Evolutionary conservation across 2,113 vertebrate genomes (phyloP), one percentile per base, ranked within the genome.

Genomic region (Emydocephalus ijimae): DNA sequence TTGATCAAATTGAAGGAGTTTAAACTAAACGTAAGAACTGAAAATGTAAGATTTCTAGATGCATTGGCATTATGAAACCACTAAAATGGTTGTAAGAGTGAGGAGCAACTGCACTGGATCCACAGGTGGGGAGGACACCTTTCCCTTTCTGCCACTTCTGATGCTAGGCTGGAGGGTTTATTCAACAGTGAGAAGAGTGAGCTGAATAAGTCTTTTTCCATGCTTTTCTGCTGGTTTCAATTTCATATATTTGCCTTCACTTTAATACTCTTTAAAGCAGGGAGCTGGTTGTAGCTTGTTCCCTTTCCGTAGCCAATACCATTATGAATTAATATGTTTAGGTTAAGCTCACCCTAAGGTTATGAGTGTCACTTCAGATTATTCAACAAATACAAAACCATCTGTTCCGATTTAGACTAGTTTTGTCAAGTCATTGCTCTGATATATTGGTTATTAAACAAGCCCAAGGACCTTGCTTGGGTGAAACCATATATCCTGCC

Each of bases 401-500:
- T 89, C 39, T 93, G 93, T 94, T 88, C 92, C 8, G 29, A 52
- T 48, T 92, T 52, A 48, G 39, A 15, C 55, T 14, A 29, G n/a
- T 90, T 87, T 95, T 93, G 20, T 34, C 20, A 12, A 90, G 88
- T 52, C 21, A 54, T 55, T 8, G 18, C n/a, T 57, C 34, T 7
- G 61, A 24, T 54, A 29, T 69, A 7, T 91, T 21, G 55, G 52
- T 48, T 43, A 87, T 29, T 7, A 54, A 94, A 74, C 43, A 74
- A 0, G 94, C 85, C 92, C 55, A 45, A 89, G 26, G 90, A 55
- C 81, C 94, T 11, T 20, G 56, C 50, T 86, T 81, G 21, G 85
- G 45, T n/a, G 29, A 95, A 96, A 92, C 0, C 0, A 59, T n/a
- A 2, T 81, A 93, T 93, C 94, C 87, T 93, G 90, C 34, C 21